phyloP scores from a whole-genome alignment of 2,113 vertebrate genomes.

The Tyto alba region DNA sequence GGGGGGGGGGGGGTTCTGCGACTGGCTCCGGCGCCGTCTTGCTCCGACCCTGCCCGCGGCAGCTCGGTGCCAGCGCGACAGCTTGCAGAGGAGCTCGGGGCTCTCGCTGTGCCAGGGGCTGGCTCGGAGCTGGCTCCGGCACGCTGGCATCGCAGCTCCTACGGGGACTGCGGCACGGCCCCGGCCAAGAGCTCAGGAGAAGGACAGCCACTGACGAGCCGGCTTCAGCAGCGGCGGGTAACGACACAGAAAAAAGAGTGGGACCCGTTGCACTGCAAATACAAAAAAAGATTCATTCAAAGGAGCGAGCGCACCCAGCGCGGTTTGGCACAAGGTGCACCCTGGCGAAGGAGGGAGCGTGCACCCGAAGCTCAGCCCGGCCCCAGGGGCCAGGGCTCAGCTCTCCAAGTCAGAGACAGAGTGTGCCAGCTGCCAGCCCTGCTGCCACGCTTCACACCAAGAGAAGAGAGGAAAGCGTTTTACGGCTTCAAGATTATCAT shows the following conservation, averaged over 20 bases:
- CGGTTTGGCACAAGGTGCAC: fast-evolving
- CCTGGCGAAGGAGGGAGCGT: not conserved
- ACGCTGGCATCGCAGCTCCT: not conserved
- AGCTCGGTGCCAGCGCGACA: not conserved
- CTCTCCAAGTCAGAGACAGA: not conserved
- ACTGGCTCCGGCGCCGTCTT: fast-evolving
- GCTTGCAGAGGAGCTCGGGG: not conserved
- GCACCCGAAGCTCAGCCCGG: not conserved
- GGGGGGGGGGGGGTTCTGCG: fast-evolving
- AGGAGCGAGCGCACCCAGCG: fast-evolving
- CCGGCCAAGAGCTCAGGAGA: not conserved
- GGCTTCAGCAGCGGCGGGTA: not conserved
- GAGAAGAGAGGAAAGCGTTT: not conserved
- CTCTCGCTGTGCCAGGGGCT: not conserved
- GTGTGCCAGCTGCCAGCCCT: not conserved
- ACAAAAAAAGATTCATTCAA: not conserved
- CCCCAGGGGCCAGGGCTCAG: not conserved
- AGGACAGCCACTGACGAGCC: not conserved
- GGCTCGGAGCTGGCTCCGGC: not conserved
- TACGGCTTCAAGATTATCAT: not conserved
- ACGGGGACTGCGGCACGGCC: not conserved
- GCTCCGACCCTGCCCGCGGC: fast-evolving
- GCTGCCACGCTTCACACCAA: fast-evolving
- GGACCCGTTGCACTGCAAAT: not conserved
- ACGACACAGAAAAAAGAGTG: not conserved